Evolutionary conservation across 2,113 vertebrate genomes (phyloP).

Genomic region (Nettapus auritus): DNA sequence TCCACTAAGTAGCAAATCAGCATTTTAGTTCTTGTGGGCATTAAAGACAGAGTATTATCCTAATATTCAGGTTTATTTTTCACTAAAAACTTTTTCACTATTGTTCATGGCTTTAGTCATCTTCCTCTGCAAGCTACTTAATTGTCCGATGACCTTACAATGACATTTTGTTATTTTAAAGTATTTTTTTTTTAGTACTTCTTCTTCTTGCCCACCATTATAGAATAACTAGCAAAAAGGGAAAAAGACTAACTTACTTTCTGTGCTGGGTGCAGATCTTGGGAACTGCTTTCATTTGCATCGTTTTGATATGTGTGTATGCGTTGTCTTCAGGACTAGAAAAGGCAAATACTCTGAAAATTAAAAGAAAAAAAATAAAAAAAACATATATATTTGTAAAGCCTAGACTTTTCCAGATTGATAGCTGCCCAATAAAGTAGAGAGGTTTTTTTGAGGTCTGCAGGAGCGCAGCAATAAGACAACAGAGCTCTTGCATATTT

Average conservation of each 20-base stretch:
- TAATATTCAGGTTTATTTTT: conserved; percentile 8
- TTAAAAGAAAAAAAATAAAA: background rate
- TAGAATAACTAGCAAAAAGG: background rate
- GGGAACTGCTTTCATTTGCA: background rate
- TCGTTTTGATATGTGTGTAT: background rate
- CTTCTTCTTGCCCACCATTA: background rate
- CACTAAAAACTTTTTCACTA: background rate
- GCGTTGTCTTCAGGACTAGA: background rate
- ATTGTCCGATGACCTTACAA: background rate
- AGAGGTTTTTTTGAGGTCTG: background rate
- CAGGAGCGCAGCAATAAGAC: background rate
- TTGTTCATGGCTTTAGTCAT: background rate
- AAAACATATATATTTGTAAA: background rate
- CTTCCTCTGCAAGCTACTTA: background rate
- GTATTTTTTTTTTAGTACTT: background rate
- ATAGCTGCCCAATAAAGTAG: background rate
- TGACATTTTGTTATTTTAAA: background rate
- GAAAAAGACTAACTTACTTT: background rate
- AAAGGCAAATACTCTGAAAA: background rate
- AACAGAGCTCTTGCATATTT: background rate
- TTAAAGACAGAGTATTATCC: background rate
- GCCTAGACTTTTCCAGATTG: background rate
- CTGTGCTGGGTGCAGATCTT: background rate
- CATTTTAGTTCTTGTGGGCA: background rate
- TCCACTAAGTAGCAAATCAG: background rate